Conservation (phyloP, 1,140 invertebrate genomes). For the Lycorma delicatula region DNA sequence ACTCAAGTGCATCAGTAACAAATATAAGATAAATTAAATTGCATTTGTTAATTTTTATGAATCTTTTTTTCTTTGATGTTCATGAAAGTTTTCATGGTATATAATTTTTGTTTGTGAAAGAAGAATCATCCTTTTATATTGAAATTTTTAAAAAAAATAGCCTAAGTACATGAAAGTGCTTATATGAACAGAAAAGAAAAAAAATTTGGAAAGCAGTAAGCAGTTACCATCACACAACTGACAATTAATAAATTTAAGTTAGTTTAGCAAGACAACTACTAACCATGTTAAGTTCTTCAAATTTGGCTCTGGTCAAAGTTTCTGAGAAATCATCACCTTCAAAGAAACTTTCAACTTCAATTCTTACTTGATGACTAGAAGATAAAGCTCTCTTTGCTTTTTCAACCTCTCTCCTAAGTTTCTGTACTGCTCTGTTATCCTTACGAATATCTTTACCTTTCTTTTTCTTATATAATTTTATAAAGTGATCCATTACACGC, state of each 20-base stretch:
- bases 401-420: conserved; percentile 92
- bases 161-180: no score
- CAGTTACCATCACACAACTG: neutral
- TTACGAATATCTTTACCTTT: conserved; percentile 96
- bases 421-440: conserved; percentile 92
- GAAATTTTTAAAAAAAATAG: no score
- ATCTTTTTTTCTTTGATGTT: no score
- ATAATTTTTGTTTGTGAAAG: no score
- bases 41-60: no score
- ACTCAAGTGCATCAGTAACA: no score
- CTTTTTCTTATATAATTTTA: conserved; percentile 98
- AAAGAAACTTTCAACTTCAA: conserved; percentile 99
- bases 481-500: conserved; percentile 97
- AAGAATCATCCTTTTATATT: no score
- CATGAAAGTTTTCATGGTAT: no score
- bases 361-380: conserved; percentile 84
- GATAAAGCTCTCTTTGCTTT: conserved; percentile 96
- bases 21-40: no score
- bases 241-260: neutral
- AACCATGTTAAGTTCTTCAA: conserved; percentile 97
- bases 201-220: neutral
- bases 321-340: conserved; percentile 99
- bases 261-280: conserved; percentile 13
- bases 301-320: conserved; percentile 96
- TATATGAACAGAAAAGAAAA: no score